Base-by-base conservation (phyloP, 1,140 invertebrate genomes). In the Lepidurus apus region DNA sequence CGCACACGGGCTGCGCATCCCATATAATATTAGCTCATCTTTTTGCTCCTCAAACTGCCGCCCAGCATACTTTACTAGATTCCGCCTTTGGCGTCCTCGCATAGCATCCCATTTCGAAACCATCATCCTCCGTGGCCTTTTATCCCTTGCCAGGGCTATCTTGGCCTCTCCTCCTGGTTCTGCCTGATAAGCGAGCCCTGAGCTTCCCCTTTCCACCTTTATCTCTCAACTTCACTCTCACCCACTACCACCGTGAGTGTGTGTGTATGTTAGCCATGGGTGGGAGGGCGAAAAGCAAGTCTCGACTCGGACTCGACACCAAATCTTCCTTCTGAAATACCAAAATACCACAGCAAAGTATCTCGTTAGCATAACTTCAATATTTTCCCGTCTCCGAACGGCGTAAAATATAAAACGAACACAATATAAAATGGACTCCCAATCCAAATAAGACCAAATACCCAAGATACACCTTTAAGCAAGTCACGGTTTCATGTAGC, bases 21-120 rank as follows among this genome's bases (percentile, higher is more conserved):
- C n/a, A 65, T 65, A 65, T 65, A 65, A 65, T 65, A 65, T 65
- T 65, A 65, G 53, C 53, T 65, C 53, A 65, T 65, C 53, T 65
- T 65, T 65, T 65, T 7, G 53, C 53, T 17, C 53, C 53, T 21
- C 53, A 65, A 65, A 65, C 53, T 65, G 53, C 53, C 53, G 53
- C 13, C 8, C 13, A 13, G 21, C 53, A 21, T 65, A 34, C 34
- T 34, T 4, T 34, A 34, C 34, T 65, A 65, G 13, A 65, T 7
- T 17, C 17, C 53, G 17, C 21, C 53, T 21, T 65, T 13, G 21
- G 53, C 2, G 21, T 6, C 53, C 21, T 65, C 53, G 53, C 53
- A 13, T 8, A 65, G 53, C 53, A 65, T 65, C 53, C 45, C 53
- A 65, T 65, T 65, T 65, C 53, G 21, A 65, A 65, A 65, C 53